Conservation (phyloP, 2,797 vertebrate species). For the Xerus rutilus region DNA sequence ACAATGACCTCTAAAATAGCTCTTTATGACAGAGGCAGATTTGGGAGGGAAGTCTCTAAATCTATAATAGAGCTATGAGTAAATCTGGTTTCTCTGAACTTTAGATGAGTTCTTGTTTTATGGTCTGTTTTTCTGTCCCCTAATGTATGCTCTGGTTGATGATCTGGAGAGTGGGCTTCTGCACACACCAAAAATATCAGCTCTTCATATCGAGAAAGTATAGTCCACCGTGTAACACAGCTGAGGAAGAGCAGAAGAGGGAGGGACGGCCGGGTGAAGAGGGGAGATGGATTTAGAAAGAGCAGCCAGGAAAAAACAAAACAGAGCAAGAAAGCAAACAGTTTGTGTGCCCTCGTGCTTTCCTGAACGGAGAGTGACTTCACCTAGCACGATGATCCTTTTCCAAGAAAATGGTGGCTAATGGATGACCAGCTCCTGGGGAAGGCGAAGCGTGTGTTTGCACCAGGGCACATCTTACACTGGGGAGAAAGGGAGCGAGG, state of each 20-base stretch:
- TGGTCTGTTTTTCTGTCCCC: slow-evolving; percentile 73
- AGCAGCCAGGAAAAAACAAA: too few relatives aligned
- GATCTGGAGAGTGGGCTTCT: slow-evolving; percentile 77
- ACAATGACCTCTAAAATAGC: slow-evolving; percentile 70
- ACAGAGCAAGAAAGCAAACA: too few relatives aligned
- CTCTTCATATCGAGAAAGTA: background rate
- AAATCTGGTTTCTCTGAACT: slow-evolving; percentile 75
- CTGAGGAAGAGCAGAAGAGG: slow-evolving; percentile 44
- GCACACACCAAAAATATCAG: slow-evolving; percentile 73
- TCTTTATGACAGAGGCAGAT: slow-evolving; percentile 26
- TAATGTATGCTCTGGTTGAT: slow-evolving; percentile 64
- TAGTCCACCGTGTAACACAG: background rate
- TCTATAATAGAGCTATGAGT: background rate
- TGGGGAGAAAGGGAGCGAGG: slow-evolving; percentile 13
- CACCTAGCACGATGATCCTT: background rate
- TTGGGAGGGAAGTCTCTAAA: background rate
- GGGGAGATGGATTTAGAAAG: background rate
- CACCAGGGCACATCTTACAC: background rate
- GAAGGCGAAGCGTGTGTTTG: background rate
- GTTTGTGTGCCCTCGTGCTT: background rate
- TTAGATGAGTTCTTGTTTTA: slow-evolving; percentile 82
- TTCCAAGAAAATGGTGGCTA: background rate
- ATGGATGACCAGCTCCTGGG: background rate
- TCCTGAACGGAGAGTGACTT: background rate
- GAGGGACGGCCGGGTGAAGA: background rate